phyloP scores from a whole-genome alignment of 2,888 invertebrate species.

The Petrolisthes cinctipes region DNA sequence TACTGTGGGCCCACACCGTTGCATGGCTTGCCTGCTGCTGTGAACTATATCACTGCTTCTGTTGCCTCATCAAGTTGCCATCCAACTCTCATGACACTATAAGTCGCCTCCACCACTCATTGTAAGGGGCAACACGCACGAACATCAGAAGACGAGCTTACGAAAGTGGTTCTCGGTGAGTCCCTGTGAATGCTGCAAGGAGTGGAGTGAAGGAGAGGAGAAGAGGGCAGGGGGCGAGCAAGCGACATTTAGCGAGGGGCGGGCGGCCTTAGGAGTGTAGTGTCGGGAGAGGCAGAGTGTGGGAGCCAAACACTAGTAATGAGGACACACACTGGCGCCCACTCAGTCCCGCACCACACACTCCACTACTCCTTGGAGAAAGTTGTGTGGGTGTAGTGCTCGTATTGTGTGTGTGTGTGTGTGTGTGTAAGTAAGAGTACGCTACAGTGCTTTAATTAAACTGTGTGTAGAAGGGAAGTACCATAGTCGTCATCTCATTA shows the following conservation, averaged over 20 bases:
- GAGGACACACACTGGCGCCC: background rate
- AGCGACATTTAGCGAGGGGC: constrained; percentile 4
- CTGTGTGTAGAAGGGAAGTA: too few species aligned
- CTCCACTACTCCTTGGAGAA: background rate
- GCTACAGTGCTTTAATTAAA: too few species aligned
- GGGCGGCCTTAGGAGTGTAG: background rate
- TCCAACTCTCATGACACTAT: background rate
- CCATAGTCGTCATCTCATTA: too few species aligned
- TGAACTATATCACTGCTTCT: too few species aligned
- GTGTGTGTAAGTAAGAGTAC: too few species aligned
- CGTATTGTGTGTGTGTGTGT: too few species aligned
- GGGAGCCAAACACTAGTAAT: background rate
- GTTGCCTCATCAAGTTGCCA: background rate
- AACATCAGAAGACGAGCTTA: background rate
- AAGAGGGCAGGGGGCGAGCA: constrained; percentile 2
- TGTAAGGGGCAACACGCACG: background rate
- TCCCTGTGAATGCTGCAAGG: too few species aligned
- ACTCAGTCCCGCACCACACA: background rate
- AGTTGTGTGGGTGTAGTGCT: background rate
- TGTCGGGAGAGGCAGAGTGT: background rate
- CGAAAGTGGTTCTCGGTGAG: background rate
- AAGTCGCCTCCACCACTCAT: background rate
- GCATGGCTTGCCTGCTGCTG: too few species aligned
- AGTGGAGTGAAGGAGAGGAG: background rate
- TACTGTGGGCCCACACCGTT: too few species aligned